Conservation (phyloP, 53 echinoderm and acorn worm species). For the Holothuria scabra region DNA sequence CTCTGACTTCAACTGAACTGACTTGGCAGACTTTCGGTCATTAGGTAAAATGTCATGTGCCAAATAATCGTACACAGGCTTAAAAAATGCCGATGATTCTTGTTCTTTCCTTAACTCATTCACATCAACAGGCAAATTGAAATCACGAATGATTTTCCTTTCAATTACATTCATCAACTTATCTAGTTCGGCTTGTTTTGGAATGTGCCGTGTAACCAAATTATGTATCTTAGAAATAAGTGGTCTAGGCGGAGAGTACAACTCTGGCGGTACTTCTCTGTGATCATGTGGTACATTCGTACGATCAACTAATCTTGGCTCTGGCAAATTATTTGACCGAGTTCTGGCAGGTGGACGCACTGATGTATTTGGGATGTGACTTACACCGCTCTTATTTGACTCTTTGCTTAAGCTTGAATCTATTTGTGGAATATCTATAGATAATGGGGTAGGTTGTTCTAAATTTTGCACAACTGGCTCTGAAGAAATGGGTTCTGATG, state of each 20-base stretch:
- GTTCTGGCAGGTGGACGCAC: neutral
- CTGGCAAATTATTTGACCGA: neutral
- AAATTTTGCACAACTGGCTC: neutral
- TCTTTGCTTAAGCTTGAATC: neutral
- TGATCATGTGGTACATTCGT: neutral
- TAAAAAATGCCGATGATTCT: neutral
- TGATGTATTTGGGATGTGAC: neutral
- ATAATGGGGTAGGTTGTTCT: neutral
- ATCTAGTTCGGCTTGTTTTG: neutral
- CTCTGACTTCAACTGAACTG: neutral
- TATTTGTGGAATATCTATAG: neutral
- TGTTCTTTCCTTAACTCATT: conserved; percentile 6
- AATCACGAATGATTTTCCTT: conserved; percentile 8
- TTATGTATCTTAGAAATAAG: too few species aligned
- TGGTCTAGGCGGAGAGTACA: too few species aligned
- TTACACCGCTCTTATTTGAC: too few species aligned
- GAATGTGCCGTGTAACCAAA: conserved; percentile 6
- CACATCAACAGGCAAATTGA: conserved; percentile 10
- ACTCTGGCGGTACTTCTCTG: neutral
- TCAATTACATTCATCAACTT: too few species aligned
- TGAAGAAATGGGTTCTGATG: neutral
- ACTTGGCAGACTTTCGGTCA: neutral
- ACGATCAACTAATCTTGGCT: neutral
- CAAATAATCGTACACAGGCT: conserved; percentile 12
- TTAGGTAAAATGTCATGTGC: neutral